phyloP scores from a whole-genome alignment of 2,888 invertebrate species.

The Mycalesis mineus region DNA sequence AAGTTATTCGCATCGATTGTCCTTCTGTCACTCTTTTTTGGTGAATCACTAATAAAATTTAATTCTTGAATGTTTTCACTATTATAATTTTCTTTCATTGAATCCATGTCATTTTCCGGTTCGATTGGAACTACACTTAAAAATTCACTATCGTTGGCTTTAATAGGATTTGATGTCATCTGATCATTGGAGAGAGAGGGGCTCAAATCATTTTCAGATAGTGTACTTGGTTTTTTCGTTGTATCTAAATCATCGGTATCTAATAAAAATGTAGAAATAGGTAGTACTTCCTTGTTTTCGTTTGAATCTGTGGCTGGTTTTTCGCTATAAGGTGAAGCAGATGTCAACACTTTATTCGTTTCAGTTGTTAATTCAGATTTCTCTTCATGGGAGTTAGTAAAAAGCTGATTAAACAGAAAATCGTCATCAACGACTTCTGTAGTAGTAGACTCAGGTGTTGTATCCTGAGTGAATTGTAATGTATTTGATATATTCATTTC shows the following conservation, averaged over 20 bases:
- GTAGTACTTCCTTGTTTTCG: constrained; percentile 35
- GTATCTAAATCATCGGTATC: constrained; percentile 66
- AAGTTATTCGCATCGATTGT: constrained; percentile 61
- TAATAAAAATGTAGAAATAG: constrained; percentile 56
- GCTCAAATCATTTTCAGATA: constrained; percentile 31
- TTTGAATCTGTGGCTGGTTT: constrained; percentile 25
- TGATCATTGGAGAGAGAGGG: constrained; percentile 25
- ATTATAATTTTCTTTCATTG: constrained; percentile 46
- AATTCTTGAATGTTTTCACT: constrained; percentile 56
- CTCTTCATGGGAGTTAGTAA: constrained; percentile 35
- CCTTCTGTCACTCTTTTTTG: constrained; percentile 69
- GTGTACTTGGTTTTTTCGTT: constrained; percentile 32
- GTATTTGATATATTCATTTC: constrained; percentile 9
- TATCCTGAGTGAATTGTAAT: background rate
- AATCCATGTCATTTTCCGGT: constrained; percentile 44
- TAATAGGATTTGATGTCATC: constrained; percentile 21
- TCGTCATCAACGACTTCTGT: constrained; percentile 33
- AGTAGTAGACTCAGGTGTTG: constrained; percentile 27
- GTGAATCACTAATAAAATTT: constrained; percentile 69
- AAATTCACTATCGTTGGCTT: constrained; percentile 42
- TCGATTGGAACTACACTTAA: constrained; percentile 64
- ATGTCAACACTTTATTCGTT: constrained; percentile 21
- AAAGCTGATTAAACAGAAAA: constrained; percentile 38
- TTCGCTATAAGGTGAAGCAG: constrained; percentile 7
- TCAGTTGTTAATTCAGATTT: constrained; percentile 30